Evolutionary conservation across 1,140 invertebrate genomes (phyloP).

Genomic region (Onthophagus taurus): DNA sequence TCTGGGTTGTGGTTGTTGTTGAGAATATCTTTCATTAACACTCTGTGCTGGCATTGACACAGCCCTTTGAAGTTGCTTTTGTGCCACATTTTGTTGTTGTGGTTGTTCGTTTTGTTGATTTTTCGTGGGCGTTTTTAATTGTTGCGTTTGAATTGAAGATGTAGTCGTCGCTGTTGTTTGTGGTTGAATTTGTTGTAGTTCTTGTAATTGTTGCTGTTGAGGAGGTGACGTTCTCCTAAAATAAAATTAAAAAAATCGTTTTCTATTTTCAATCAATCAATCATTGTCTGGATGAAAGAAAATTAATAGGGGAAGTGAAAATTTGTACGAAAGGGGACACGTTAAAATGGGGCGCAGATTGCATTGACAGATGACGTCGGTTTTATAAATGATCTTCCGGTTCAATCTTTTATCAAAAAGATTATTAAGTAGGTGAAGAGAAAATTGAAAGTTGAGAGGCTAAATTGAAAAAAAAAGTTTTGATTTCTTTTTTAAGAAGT

Average conservation of each 20-base stretch:
- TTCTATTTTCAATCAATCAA: no score
- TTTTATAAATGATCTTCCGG: no score
- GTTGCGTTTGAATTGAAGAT: conserved; percentile 15
- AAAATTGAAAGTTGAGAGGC: no score
- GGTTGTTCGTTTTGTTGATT: conserved; percentile 11
- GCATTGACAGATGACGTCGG: no score
- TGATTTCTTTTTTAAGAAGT: no score
- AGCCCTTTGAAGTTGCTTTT: conserved; percentile 24
- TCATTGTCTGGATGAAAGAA: no score
- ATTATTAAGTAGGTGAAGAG: no score
- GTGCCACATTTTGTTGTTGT: conserved; percentile 8
- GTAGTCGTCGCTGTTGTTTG: conserved; percentile 13
- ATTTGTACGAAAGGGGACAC: no score
- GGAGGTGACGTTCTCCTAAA: conserved; percentile 17
- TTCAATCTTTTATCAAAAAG: no score
- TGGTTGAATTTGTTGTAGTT: conserved; percentile 7
- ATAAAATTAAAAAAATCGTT: conserved; percentile 4
- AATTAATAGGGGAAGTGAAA: no score
- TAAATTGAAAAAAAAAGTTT: no score
- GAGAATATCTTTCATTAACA: conserved; percentile 33
- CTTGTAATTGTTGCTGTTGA: conserved; percentile 9
- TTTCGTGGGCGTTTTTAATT: conserved; percentile 2
- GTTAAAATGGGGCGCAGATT: no score
- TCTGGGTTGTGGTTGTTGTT: conserved; percentile 25
- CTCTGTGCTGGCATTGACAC: conserved; percentile 37